Conservation (phyloP, 2,113 vertebrate species). For the Pygoscelis antarcticus region DNA sequence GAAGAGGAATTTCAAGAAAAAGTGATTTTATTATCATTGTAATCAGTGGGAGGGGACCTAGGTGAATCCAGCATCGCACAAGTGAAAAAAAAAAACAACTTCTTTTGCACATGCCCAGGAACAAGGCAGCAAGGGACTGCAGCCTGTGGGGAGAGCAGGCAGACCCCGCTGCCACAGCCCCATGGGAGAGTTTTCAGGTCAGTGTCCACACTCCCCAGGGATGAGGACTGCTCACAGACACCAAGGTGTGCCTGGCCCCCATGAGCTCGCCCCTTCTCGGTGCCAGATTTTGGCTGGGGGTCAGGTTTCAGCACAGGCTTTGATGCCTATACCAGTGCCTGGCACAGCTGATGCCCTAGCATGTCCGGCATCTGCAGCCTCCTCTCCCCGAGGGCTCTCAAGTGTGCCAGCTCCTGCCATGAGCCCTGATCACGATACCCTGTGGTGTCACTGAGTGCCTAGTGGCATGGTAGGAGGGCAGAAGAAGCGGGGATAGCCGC, state of each 20-base stretch:
- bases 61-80: not conserved
- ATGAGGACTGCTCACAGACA: not conserved
- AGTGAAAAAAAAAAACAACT: not conserved
- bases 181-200: rapidly evolving
- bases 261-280: rapidly evolving
- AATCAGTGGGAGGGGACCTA: not conserved
- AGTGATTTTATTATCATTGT: not conserved
- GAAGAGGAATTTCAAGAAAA: not conserved
- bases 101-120: not conserved
- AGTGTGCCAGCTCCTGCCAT: not conserved
- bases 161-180: not conserved
- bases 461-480: not conserved
- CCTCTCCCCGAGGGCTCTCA: not conserved
- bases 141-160: not conserved
- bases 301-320: not conserved
- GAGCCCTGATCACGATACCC: rapidly evolving
- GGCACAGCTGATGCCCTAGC: not conserved
- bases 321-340: not conserved
- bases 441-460: not conserved
- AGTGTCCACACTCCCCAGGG: rapidly evolving
- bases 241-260: not conserved
- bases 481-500: not conserved
- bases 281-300: not conserved
- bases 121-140: not conserved
- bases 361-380: rapidly evolving